These are phyloP conservation scores for Athalia circularis DNA, from an alignment of 2,888 invertebrate genomes.

Conservation along the genomic window DNA sequence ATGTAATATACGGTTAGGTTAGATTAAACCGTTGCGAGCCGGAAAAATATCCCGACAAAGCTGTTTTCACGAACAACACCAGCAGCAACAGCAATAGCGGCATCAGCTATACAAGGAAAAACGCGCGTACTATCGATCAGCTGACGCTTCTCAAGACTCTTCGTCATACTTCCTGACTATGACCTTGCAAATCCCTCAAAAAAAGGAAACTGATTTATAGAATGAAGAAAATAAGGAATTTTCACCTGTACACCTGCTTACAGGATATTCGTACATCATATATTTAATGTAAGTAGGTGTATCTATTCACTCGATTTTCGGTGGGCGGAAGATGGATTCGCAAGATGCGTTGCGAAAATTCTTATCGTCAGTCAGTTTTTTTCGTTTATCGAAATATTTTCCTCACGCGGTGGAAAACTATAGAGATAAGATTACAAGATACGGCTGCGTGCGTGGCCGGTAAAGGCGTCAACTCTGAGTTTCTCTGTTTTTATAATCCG, in stretches of 20 bases:
- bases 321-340: not conserved
- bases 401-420: conserved; percentile 5
- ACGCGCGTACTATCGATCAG: conserved; percentile 9
- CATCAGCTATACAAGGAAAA: not conserved
- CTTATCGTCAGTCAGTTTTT: not conserved
- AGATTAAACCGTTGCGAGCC: conserved; percentile 24
- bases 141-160: conserved; percentile 14
- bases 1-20: not conserved
- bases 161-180: not conserved
- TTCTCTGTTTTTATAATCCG: conserved; percentile 33
- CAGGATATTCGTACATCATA: too few species aligned
- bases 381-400: conserved; percentile 24
- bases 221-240: too few species aligned
- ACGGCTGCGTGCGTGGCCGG: conserved; percentile 33
- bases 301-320: not conserved
- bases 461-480: conserved; percentile 33
- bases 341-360: not conserved
- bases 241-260: too few species aligned
- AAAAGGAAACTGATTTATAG: not conserved
- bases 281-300: too few species aligned
- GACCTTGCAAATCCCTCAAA: not conserved
- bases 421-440: conserved; percentile 4
- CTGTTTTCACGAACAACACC: not conserved
- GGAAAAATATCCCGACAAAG: conserved; percentile 6
- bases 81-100: not conserved